Conservation (phyloP, 2,113 vertebrate genomes). For the Ageneiosus marmoratus region DNA sequence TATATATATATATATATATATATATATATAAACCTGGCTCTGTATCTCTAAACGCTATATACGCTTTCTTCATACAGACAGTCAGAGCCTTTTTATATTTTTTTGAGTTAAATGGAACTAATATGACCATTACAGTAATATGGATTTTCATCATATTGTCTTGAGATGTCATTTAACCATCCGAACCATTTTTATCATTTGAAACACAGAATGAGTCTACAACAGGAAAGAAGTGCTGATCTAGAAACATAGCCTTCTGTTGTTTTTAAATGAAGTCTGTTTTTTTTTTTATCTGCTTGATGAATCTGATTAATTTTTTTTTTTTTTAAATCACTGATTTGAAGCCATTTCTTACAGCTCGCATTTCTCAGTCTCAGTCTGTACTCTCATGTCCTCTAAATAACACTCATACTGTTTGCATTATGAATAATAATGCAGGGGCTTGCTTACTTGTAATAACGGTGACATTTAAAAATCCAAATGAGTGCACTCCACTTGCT, state of each 20-base stretch:
- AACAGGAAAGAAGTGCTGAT: background rate
- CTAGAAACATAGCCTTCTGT: background rate
- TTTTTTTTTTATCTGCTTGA: background rate
- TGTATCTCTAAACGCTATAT: no score
- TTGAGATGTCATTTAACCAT: background rate
- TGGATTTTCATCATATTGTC: background rate
- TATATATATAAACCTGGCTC: no score
- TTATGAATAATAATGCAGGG: constrained; percentile 53
- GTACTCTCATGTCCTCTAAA: constrained; percentile 29
- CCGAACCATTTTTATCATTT: background rate
- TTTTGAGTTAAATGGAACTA: no score
- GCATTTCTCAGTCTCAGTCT: constrained; percentile 33
- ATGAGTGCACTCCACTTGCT: constrained; percentile 54
- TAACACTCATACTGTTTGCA: constrained; percentile 52
- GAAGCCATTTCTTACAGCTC: constrained; percentile 29
- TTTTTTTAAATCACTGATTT: constrained; percentile 40
- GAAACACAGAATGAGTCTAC: background rate
- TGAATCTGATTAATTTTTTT: constrained; percentile 32
- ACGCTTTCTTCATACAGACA: no score
- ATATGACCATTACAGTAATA: no score
- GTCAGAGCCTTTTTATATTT: no score
- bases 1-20: no score
- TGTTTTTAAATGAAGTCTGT: background rate
- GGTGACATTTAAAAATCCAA: constrained; percentile 58
- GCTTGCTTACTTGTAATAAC: constrained; percentile 53